A percentile compares a stretch with the other conserved stretches of the same genome.
Evolutionary conservation across 2,113 vertebrate species (phyloP).

Genomic region (Bubo scandiacus): DNA sequence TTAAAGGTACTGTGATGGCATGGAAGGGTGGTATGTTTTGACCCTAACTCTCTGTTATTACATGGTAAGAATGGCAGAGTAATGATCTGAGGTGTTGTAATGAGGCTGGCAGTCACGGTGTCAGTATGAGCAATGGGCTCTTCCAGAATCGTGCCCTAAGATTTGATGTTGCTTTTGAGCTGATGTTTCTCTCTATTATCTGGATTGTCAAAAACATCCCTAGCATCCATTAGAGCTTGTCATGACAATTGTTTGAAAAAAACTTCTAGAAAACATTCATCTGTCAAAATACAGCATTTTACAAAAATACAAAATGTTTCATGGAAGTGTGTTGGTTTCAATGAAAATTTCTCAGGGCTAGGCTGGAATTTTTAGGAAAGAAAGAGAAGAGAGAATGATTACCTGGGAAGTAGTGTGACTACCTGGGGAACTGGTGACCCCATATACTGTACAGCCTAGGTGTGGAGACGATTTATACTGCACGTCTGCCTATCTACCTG

Average conservation of each 20-base stretch:
- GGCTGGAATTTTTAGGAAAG: background rate
- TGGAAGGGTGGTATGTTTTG: background rate
- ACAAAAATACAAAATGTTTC: background rate
- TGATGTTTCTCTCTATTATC: background rate
- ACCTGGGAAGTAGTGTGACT: background rate
- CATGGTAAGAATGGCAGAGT: background rate
- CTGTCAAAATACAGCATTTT: slow-evolving; percentile 39
- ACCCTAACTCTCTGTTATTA: background rate
- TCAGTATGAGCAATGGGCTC: background rate
- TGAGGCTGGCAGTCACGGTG: background rate
- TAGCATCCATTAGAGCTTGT: slow-evolving; percentile 26
- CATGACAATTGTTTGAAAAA: background rate
- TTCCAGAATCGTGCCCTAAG: background rate
- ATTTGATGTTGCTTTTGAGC: background rate
- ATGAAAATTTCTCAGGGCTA: background rate
- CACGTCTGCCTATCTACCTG: background rate
- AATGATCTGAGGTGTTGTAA: background rate
- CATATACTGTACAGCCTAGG: background rate
- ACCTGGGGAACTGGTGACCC: background rate
- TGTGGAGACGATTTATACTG: background rate
- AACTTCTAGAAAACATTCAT: background rate
- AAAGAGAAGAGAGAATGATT: background rate
- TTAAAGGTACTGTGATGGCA: background rate
- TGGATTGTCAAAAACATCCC: background rate
- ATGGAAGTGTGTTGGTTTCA: background rate